Base-by-base conservation (phyloP, 2,797 vertebrate genomes). In the Eulemur albifrons region DNA sequence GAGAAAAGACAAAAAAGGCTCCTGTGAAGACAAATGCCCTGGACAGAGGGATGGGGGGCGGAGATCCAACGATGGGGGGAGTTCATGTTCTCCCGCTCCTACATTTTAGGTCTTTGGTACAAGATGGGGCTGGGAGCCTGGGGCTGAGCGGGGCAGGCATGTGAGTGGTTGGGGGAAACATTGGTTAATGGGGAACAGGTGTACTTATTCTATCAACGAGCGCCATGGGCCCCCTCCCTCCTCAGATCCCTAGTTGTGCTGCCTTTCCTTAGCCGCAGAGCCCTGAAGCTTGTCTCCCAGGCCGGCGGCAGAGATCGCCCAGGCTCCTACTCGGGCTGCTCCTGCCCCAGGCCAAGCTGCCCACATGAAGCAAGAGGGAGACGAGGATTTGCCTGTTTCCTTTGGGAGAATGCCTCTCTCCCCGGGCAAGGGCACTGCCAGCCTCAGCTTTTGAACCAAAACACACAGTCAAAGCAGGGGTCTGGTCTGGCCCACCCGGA, bases 131-230 rank as follows among this genome's bases (percentile, higher is more conserved):
- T 43, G 27, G 18, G 43, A 23, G 12, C 27, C 30, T 8, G 20
- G 4, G 52, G 35, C 30, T 3, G 3, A 27, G 21, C 10, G 10
- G n/a, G 63, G 70, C 14, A 38, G 59, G 45, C 52, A 25, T 0
- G 0, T 61, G 72, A 40, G 32, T 4, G 5, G 40, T 40, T 40
- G n/a, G 11, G 32, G 23, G 18, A 61, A 35, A n/a, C 2, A 0
- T 2, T 20, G 32, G 35, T 7, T 21, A 14, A 21, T n/a, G 20
- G 23, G 54, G 5, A 82, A 27, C 4, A 20, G 38, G 52, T 8
- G 3, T 5, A 1, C 43, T 69, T 48, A 38, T 13, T 25, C 40
- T 43, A 30, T 40, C 48, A 0, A 8, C 2, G 10, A 67, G 48
- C 38, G 43, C 15, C 7, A 0, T 14, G 30, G 32, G 2, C 45